Conservation (phyloP, 2,797 vertebrate species). For the Ceryle rudis region DNA sequence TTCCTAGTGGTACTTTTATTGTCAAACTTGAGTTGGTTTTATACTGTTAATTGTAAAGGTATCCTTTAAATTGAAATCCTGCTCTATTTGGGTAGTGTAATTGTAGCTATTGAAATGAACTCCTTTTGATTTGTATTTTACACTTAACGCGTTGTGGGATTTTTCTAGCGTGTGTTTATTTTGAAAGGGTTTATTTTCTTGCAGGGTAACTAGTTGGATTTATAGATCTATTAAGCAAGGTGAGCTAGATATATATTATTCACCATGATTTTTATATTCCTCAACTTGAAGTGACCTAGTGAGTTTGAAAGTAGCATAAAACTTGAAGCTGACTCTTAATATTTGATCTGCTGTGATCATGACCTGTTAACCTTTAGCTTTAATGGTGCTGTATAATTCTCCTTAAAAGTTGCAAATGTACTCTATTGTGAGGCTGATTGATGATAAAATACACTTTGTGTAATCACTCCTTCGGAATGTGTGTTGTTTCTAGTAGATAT, state of each 20-base stretch:
- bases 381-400: conserved; percentile 32
- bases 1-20: conserved; percentile 48
- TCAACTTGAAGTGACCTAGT: conserved; percentile 49
- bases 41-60: conserved; percentile 27
- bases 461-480: background rate
- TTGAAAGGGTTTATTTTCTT: conserved; percentile 38
- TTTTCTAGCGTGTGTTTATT: background rate
- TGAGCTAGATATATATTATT: conserved; percentile 18
- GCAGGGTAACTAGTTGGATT: background rate
- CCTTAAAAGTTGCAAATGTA: conserved; percentile 28
- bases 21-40: background rate
- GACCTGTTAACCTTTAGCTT: conserved; percentile 47
- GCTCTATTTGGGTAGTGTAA: background rate
- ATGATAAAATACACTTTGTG: conserved; percentile 39
- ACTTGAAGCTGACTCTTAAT: conserved; percentile 31
- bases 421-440: conserved; percentile 11
- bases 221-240: conserved; percentile 58
- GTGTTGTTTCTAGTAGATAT: conserved; percentile 23
- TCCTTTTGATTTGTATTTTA: conserved; percentile 38
- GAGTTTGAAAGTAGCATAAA: conserved; percentile 62
- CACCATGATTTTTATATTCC: conserved; percentile 30
- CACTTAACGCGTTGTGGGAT: background rate
- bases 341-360: conserved; percentile 33
- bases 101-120: background rate
- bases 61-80: conserved; percentile 6